Base-by-base conservation (phyloP, 1,140 invertebrate species). In the Pteromalus puparum region DNA sequence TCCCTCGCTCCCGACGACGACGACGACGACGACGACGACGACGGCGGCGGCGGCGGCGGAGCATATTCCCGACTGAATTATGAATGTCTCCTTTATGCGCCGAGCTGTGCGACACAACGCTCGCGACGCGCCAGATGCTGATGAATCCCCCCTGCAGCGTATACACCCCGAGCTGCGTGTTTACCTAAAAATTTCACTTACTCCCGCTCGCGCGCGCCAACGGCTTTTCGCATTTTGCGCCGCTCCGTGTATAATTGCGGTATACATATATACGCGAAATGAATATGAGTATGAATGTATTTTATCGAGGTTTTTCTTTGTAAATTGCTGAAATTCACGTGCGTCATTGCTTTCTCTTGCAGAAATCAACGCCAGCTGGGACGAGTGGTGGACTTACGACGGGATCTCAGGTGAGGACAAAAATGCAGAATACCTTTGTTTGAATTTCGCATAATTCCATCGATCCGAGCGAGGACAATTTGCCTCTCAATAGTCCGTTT, bases 301-400 rank as follows among this genome's bases (percentile, higher is more conserved):
- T 42, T 42, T 42, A 34, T 34, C 30, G 38, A 42, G 7, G 10
- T 42, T 42, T 42, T 34, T 34, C 34, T 34, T 61, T 15, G 10
- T 4, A 15, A 4, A 9, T 13, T 12, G 10, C 24, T 70, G 2
- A 3, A 34, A 73, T 73, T 42, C 7, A 74, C 3, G 1, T 38
- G 15, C 18, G 0, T 21, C 1, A 21, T 87, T 85, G 81, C 84
- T 88, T 89, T 75, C 79, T 87, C 80, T 86, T 94, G 91, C 92
- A 94, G 94, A 92, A 86, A 90, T 89, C 28, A 89, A 90, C 53
- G 94, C 93, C 68, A 95, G 93, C 87, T 95, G 95, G 95, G 95
- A 95, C 85, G 94, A 95, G 87, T 95, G 95, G 95, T 95, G 95
- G 95, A 95, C 95, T 3, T 95, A 95, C 89, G 95, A 95, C 86